Conservation (phyloP, 2,113 vertebrate genomes). For the Catagonus wagneri region DNA sequence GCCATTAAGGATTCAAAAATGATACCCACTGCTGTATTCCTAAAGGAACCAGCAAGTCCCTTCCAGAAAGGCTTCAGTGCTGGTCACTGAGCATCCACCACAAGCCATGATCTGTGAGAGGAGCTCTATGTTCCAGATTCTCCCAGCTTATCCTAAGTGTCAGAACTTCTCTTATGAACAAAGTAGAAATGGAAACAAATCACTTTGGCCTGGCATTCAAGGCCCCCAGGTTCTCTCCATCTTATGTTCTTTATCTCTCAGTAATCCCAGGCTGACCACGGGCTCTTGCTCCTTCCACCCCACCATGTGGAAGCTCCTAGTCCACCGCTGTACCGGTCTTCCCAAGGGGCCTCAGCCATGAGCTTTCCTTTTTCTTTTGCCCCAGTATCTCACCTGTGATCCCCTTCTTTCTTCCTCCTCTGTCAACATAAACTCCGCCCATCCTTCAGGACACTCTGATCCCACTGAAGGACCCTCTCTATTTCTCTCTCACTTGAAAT, state of each 20-base stretch:
- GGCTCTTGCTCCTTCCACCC: neutral
- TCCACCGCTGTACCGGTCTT: neutral
- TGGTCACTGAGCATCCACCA: neutral
- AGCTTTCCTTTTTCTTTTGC: neutral
- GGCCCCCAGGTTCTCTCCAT: too few relatives aligned
- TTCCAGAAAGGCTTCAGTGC: fast-evolving
- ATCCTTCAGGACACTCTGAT: neutral
- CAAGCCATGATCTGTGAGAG: neutral
- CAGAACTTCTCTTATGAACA: neutral
- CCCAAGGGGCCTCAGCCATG: too few relatives aligned
- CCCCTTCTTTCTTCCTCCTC: neutral
- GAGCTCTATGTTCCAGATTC: neutral
- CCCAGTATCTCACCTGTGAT: neutral
- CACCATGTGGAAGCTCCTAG: neutral
- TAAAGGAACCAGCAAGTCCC: neutral
- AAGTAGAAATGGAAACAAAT: neutral
- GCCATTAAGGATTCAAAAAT: neutral
- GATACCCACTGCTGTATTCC: neutral
- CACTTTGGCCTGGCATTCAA: neutral
- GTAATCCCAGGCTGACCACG: neutral
- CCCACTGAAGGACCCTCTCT: neutral
- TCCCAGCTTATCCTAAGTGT: neutral
- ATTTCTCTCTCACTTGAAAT: neutral
- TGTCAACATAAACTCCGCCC: neutral
- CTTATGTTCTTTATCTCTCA: neutral